A percentile compares a stretch with the other conserved stretches of the same genome.
Evolutionary conservation across 2,797 vertebrate species (phyloP).

Genomic region (Alauda arvensis): DNA sequence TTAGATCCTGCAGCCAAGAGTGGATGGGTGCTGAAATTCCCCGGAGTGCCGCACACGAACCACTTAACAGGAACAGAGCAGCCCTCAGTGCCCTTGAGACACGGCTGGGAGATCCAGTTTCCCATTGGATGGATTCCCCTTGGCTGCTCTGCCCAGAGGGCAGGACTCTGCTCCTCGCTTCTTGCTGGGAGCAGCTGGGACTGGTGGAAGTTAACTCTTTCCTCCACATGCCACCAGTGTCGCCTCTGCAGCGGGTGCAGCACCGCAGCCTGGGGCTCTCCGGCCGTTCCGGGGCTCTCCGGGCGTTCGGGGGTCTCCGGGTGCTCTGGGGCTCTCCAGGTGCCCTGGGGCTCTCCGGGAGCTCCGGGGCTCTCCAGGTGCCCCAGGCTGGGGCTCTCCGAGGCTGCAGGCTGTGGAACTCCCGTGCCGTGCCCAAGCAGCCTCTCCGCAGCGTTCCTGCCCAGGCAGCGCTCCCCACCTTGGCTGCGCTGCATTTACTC

Average conservation of each 20-base stretch:
- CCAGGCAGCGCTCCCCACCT: background rate
- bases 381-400: background rate
- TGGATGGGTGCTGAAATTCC: background rate
- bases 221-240: background rate
- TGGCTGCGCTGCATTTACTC: background rate
- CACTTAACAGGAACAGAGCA: background rate
- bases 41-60: fast-evolving
- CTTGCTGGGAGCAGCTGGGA: background rate
- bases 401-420: background rate
- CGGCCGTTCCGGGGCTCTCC: background rate
- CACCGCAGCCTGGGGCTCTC: background rate
- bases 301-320: too few species aligned
- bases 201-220: background rate
- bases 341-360: too few species aligned
- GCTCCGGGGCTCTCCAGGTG: too few species aligned
- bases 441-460: background rate
- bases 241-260: background rate
- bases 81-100: background rate
- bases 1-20: background rate
- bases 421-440: background rate
- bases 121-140: background rate
- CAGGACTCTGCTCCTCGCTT: background rate
- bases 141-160: background rate
- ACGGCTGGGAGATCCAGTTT: background rate
- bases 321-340: too few species aligned